Base-by-base conservation (phyloP, 2,888 invertebrate species). In the Oxyteleia sp. region DNA sequence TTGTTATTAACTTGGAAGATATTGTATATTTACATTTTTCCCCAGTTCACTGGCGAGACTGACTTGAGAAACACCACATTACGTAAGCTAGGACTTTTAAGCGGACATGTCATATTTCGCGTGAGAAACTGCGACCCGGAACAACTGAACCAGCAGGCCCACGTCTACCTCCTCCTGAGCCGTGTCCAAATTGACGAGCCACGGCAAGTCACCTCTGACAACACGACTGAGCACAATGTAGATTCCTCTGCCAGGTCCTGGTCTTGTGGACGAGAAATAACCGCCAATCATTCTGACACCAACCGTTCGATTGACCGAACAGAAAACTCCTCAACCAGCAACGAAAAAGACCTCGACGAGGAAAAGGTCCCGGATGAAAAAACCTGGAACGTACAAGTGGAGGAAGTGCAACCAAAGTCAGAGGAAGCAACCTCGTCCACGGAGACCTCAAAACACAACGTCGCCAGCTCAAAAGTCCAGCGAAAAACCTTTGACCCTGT, bases 91-190 rank as follows among this genome's bases (percentile, higher is more conserved):
- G 98, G 98, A 10, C 94, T 98, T 57, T 96, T 96, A 41, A 94
- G 95, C 81, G 98, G 98, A 4, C 95, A 96, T 91, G 98, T 97
- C 11, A 95, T 97, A 91, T 94, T 98, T 47, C 94, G 97, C 83
- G 91, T 97, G 75, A 93, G 96, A 35, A 94, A 96, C 89, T 95
- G 96, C 91, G 93, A 94, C 78, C 95, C 95, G n/a, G 96, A 96
- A 87, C 95, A 96, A 89, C 93, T 96, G 11, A 95, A 94, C 88
- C 95, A 93, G 13, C 97, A 97, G 94, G 96, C 97, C 0, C 96
- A 96, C 94, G 95, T 97, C 4, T 95, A 96, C 86, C 93, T 94
- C 13, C 82, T 95, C 10, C 64, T 82, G 87, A 69, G 63, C 26
- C 11, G 76, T 20, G 69, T 61, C 5, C 55, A 38, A 7, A 59